phyloP scores from a whole-genome alignment of 1,140 invertebrate genomes.

The Cryptotermes secundus region DNA sequence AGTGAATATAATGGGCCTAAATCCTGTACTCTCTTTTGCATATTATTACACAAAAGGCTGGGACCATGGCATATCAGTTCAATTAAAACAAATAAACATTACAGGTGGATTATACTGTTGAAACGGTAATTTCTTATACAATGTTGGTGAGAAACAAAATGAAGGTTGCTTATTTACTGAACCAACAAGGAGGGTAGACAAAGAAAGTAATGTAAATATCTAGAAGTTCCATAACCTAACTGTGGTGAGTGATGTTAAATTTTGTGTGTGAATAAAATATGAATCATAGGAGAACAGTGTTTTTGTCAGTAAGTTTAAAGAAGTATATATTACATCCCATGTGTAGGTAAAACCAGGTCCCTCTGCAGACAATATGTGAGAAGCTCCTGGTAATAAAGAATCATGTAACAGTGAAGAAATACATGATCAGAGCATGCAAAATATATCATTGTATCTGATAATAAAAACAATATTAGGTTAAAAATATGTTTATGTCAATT shows the following conservation, averaged over 20 bases:
- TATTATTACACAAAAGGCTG: not conserved
- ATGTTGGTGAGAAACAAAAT: not conserved
- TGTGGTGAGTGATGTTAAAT: constrained; percentile 5
- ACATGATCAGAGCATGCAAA: not conserved
- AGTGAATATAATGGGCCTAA: not conserved
- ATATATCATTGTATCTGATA: not conserved
- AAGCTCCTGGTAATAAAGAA: not conserved
- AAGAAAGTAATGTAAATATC: not conserved
- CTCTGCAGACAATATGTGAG: not conserved
- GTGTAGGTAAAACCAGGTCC: not conserved
- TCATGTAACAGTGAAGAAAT: not conserved
- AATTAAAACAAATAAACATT: not conserved
- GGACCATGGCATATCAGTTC: not conserved
- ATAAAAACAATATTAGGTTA: not conserved
- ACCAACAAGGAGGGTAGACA: not conserved
- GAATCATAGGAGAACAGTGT: not conserved
- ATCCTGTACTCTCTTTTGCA: not conserved
- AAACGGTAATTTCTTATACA: not conserved
- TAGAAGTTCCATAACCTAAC: not conserved
- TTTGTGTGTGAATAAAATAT: constrained; percentile 9
- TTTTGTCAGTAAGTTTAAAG: not conserved
- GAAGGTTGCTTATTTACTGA: not conserved
- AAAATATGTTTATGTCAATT: not conserved
- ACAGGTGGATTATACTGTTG: not conserved
- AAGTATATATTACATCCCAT: not conserved